A percentile compares a stretch with the other conserved stretches of the same genome.
Conservation (phyloP, 2,113 vertebrate genomes). For the Lepidiolamprologus cunningtoni region DNA sequence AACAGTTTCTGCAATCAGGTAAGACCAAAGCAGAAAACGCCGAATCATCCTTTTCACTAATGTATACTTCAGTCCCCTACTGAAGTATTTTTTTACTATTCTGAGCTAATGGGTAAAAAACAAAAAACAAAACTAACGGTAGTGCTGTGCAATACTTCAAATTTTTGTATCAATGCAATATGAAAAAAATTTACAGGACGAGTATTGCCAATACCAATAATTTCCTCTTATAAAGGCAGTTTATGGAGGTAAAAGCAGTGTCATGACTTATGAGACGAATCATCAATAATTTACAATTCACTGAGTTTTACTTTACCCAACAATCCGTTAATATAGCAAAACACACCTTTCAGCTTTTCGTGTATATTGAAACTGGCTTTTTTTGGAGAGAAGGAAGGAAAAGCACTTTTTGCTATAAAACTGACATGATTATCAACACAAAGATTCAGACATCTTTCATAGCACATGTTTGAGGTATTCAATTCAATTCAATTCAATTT, state of each 20-base stretch:
- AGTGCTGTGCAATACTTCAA: background rate
- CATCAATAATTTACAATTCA: background rate
- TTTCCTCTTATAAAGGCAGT: background rate
- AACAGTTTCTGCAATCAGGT: background rate
- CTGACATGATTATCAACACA: background rate
- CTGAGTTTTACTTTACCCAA: background rate
- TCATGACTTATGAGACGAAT: background rate
- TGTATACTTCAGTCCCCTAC: background rate
- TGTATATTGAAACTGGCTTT: background rate
- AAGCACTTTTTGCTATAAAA: background rate
- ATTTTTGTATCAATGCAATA: background rate
- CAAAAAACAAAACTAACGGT: accelerated
- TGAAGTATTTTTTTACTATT: background rate
- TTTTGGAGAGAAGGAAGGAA: accelerated
- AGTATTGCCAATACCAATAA: background rate
- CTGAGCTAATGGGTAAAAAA: background rate
- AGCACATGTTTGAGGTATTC: background rate
- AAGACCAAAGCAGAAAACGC: background rate
- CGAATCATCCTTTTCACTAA: background rate
- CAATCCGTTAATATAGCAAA: background rate
- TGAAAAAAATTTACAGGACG: accelerated
- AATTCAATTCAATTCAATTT: too few relatives aligned
- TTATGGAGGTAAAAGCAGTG: background rate
- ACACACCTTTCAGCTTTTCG: background rate
- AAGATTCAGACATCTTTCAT: background rate